Evolutionary conservation across 2,113 vertebrate genomes (phyloP).

Genomic region (Ptyas mucosa): DNA sequence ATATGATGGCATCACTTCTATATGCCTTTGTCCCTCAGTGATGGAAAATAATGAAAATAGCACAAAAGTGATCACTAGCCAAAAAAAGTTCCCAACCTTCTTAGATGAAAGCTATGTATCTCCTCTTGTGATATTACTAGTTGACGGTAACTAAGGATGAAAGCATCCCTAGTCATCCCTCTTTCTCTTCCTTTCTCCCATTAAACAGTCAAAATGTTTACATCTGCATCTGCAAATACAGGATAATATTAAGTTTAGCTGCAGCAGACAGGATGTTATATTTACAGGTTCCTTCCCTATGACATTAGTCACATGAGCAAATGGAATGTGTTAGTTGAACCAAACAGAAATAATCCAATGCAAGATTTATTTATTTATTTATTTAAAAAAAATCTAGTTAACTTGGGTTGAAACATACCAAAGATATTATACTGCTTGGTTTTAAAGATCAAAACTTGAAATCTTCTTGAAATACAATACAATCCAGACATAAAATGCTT

Average conservation of each 20-base stretch:
- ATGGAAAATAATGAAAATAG: not conserved
- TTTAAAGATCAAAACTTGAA: not conserved
- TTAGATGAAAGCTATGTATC: not conserved
- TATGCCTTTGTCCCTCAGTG: not conserved
- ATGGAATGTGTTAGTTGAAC: not conserved
- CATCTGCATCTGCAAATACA: not conserved
- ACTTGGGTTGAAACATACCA: not conserved
- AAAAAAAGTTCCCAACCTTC: not conserved
- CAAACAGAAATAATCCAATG: not conserved
- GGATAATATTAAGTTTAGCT: not conserved
- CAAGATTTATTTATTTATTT: no score
- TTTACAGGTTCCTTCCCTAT: not conserved
- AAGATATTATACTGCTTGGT: not conserved
- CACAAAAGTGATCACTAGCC: not conserved
- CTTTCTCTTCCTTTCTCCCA: not conserved
- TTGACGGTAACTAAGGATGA: not conserved
- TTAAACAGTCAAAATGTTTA: not conserved
- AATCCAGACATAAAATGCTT: not conserved
- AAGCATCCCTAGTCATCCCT: not conserved
- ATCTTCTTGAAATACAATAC: not conserved
- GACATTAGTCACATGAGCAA: not conserved
- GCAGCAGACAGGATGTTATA: not conserved
- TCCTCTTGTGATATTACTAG: not conserved
- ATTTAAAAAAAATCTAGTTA: no score
- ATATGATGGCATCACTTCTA: not conserved